Evolutionary conservation across 2,113 vertebrate species (phyloP).

Genomic region (Apteryx owenii): DNA sequence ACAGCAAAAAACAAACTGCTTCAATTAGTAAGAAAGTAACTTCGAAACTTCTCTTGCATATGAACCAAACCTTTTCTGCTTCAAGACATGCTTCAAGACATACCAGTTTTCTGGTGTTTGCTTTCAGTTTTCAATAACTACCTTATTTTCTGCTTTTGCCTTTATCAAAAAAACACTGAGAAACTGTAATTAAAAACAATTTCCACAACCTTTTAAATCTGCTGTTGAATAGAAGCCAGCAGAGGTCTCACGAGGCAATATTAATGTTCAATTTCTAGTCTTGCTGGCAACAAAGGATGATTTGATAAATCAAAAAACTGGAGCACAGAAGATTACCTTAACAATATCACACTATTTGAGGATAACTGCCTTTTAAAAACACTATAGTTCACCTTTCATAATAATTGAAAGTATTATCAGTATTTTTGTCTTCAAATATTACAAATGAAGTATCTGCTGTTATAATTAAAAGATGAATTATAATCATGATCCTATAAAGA

Average conservation of each 20-base stretch:
- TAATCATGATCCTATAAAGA: neutral
- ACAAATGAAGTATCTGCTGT: neutral
- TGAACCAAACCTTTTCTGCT: neutral
- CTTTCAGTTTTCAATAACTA: neutral
- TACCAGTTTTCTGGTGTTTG: neutral
- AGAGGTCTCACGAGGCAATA: neutral
- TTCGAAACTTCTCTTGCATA: neutral
- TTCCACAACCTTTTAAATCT: neutral
- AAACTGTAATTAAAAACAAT: neutral
- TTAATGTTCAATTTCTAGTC: neutral
- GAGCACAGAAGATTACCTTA: neutral
- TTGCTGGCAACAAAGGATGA: neutral
- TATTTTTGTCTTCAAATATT: neutral
- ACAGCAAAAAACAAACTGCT: neutral
- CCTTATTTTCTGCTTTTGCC: neutral
- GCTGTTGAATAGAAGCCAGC: neutral
- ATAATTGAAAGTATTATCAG: neutral
- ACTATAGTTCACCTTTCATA: fast-evolving
- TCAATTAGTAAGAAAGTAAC: neutral
- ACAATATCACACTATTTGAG: neutral
- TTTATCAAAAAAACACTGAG: neutral
- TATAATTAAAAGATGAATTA: neutral
- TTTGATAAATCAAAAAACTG: neutral
- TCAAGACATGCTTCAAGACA: neutral
- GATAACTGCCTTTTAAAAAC: neutral